phyloP scores from a whole-genome alignment of 1,140 invertebrate genomes.

The Scaptomyza hsui region DNA sequence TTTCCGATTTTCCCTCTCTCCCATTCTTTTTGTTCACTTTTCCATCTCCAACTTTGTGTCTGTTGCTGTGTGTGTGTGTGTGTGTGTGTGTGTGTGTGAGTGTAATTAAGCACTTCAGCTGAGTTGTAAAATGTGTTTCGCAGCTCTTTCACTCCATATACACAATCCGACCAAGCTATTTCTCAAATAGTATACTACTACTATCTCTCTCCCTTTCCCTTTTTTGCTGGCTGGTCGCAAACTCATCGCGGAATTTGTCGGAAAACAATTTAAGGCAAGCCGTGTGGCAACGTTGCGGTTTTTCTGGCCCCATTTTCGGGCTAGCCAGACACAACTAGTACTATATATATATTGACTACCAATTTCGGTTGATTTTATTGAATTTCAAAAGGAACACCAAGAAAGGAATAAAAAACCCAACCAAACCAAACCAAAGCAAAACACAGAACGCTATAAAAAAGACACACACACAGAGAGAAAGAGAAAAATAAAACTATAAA shows the following conservation, averaged over 20 bases:
- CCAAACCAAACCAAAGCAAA: conserved; percentile 1
- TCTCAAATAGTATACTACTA: not conserved
- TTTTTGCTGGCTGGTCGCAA: not conserved
- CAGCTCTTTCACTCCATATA: conserved; percentile 27
- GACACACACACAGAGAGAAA: too few species aligned
- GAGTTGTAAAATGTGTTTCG: conserved; percentile 75
- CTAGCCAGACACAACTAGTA: conserved; percentile 13
- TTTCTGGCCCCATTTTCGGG: conserved; percentile 8
- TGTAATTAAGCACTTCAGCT: conserved; percentile 79
- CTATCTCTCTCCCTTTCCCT: not conserved
- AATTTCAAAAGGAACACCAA: conserved; percentile 55
- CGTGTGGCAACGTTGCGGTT: conserved; percentile 49
- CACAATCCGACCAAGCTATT: not conserved
- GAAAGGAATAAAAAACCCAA: conserved; percentile 7
- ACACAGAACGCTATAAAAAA: conserved; percentile 11
- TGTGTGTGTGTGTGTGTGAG: conserved; percentile 27
- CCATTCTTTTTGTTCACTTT: conserved; percentile 7
- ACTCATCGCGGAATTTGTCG: conserved; percentile 61
- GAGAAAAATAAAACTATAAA: conserved; percentile 4
- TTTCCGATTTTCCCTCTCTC: conserved; percentile 6
- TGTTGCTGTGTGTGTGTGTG: not conserved
- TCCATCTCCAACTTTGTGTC: not conserved
- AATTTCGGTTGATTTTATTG: conserved; percentile 64
- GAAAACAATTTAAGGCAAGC: conserved; percentile 77
- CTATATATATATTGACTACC: conserved; percentile 44